Base-by-base conservation (phyloP, 1,140 invertebrate species). In the Mizuhopecten yessoensis region DNA sequence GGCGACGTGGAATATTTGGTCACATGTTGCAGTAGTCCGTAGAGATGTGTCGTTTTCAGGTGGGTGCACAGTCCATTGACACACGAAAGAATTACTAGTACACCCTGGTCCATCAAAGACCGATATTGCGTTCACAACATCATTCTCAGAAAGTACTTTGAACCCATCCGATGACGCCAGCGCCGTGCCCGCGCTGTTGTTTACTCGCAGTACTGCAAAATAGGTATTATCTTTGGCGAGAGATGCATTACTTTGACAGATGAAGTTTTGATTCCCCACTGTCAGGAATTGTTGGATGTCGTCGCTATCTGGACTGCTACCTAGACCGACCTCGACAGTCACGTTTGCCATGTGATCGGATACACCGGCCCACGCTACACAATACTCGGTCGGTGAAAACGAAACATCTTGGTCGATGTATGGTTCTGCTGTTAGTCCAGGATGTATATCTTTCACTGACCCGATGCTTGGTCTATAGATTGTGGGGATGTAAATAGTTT, bases 341-440 rank as follows among this genome's bases (percentile, higher is more conserved):
- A 94, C 34, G 57, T 1, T 17, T 86, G 93, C 86, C 49, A 93
- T 91, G 39, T 89, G 88, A 91, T 94, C 92, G 34, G 88, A 39
- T 49, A 94, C 91, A 29, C 92, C 94, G 23, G 36, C 91, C 94
- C 94, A 94, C 0, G 42, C 57, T 34, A 75, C 88, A 90, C 94
- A 94, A 34, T 34, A 57, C 2, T 90, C 88, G 20, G 86, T 29
- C 15, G 88, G 33, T 11, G 92, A 86, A 34, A 90, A 89, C 34
- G 90, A 91, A 88, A 94, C 93, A 33, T 92, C 87, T 86, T 94
- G 89, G 0, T 88, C 33, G 11, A 86, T 45, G n/a, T 29, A 75
- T 5, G 57, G 57, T 34, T 9, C 11, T 10, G 20, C 3, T 17
- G n/a, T n/a, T 10, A 23, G 13, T 34, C 39, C 20, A 42, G 90